Conservation (phyloP, 1,140 invertebrate species). For the Ylistrum balloti region DNA sequence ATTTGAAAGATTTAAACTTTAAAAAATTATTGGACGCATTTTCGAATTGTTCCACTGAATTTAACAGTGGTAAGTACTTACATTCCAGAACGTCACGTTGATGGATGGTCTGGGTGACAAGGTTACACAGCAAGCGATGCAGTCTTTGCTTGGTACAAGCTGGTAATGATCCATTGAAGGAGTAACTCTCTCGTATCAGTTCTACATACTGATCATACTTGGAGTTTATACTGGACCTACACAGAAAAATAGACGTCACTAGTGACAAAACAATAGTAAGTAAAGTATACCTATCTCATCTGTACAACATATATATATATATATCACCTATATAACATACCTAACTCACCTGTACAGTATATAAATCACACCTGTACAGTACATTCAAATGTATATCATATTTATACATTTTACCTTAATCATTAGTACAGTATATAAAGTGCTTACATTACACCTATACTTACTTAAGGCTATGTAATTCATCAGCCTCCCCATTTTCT, state of each 20-base stretch:
- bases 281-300: too few relatives aligned
- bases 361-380: too few relatives aligned
- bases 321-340: too few relatives aligned
- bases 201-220: slow-evolving; percentile 77
- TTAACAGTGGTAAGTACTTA: slow-evolving; percentile 62
- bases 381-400: too few relatives aligned
- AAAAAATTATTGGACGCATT: neutral
- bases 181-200: slow-evolving; percentile 71
- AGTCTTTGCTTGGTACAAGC: slow-evolving; percentile 68
- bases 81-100: slow-evolving; percentile 76
- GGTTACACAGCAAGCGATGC: slow-evolving; percentile 68
- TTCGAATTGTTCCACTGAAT: too few relatives aligned
- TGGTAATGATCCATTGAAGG: slow-evolving; percentile 55
- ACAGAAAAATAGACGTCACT: too few relatives aligned
- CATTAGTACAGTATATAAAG: too few relatives aligned
- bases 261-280: too few relatives aligned
- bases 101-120: slow-evolving; percentile 77
- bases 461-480: slow-evolving; percentile 47
- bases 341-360: too few relatives aligned
- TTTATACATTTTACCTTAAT: too few relatives aligned
- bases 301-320: too few relatives aligned
- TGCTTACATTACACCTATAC: neutral
- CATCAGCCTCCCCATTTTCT: slow-evolving; percentile 71
- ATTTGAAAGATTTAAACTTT: neutral
- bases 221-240: slow-evolving; percentile 67